A percentile compares a stretch with the other conserved stretches of the same genome.
These are phyloP conservation scores for Copidosoma aretas DNA, from an alignment of 2,888 invertebrate species.

Conservation along the genomic window DNA sequence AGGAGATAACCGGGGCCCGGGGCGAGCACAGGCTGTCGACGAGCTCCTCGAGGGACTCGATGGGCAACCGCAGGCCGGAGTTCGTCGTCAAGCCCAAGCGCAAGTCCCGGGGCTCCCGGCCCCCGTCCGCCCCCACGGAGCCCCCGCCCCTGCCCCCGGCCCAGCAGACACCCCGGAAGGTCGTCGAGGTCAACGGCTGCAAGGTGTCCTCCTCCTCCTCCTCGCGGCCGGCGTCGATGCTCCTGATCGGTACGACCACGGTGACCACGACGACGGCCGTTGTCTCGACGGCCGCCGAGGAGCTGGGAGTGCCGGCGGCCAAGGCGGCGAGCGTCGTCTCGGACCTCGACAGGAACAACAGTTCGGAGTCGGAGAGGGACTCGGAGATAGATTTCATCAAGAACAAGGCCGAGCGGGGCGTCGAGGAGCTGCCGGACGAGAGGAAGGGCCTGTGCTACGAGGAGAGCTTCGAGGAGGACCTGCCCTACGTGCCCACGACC, in stretches of 20 bases:
- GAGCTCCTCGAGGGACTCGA: slow-evolving; percentile 50
- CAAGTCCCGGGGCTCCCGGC: slow-evolving; percentile 36
- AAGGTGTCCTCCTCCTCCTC: no score
- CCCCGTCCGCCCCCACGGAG: not conserved
- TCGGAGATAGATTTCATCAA: slow-evolving; percentile 67
- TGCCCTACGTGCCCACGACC: slow-evolving; percentile 90
- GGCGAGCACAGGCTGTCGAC: slow-evolving; percentile 42
- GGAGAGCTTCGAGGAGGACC: slow-evolving; percentile 82
- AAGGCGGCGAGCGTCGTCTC: slow-evolving; percentile 55
- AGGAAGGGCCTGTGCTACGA: slow-evolving; percentile 79
- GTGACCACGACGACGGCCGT: slow-evolving; percentile 34
- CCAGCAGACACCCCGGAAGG: not conserved
- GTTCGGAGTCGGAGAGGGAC: slow-evolving; percentile 77
- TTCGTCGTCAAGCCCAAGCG: slow-evolving; percentile 55
- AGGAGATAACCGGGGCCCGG: slow-evolving; percentile 19
- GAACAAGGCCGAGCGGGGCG: slow-evolving; percentile 62
- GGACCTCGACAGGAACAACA: slow-evolving; percentile 57
- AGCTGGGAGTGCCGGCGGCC: slow-evolving; percentile 43
- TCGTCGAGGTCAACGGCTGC: slow-evolving; percentile 33
- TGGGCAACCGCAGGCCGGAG: slow-evolving; percentile 49
- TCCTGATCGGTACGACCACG: no score
- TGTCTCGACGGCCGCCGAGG: slow-evolving; percentile 13
- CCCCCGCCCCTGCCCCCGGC: not conserved
- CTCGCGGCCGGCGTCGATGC: not conserved
- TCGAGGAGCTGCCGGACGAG: slow-evolving; percentile 70